phyloP scores from a whole-genome alignment of 2,888 invertebrate species.

The Lasiommata megera region DNA sequence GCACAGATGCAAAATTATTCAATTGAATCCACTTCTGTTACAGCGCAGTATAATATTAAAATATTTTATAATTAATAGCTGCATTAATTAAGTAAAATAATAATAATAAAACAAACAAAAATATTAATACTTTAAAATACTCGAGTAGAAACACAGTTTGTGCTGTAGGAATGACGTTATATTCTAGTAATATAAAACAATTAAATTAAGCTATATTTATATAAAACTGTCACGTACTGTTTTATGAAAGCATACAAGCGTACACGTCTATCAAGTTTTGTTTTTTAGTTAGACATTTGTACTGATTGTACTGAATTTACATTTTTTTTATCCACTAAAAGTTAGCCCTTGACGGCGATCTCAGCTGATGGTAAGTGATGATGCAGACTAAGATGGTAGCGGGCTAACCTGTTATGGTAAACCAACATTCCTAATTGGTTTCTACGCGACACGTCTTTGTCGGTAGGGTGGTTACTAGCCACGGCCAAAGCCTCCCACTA shows the following conservation, averaged over 20 bases:
- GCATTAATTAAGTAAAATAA: conserved; percentile 46
- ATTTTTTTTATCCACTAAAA: too few species aligned
- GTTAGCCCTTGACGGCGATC: too few species aligned
- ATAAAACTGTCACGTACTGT: conserved; percentile 7
- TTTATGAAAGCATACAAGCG: background rate
- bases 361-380: too few species aligned
- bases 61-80: conserved; percentile 42
- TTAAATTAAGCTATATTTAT: conserved; percentile 15
- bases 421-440: too few species aligned
- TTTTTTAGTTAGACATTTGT: background rate
- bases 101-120: too few species aligned
- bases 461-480: too few species aligned
- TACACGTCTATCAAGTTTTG: conserved; percentile 6
- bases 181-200: conserved; percentile 7
- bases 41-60: conserved; percentile 6
- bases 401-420: too few species aligned
- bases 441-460: too few species aligned
- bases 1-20: conserved; percentile 13
- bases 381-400: too few species aligned
- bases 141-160: conserved; percentile 43
- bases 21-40: conserved; percentile 1
- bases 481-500: too few species aligned
- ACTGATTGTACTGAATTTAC: too few species aligned
- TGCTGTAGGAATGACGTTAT: conserved; percentile 39
- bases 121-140: conserved; percentile 66